phyloP scores from a whole-genome alignment of 2,113 vertebrate species.

The Verasper variegatus region DNA sequence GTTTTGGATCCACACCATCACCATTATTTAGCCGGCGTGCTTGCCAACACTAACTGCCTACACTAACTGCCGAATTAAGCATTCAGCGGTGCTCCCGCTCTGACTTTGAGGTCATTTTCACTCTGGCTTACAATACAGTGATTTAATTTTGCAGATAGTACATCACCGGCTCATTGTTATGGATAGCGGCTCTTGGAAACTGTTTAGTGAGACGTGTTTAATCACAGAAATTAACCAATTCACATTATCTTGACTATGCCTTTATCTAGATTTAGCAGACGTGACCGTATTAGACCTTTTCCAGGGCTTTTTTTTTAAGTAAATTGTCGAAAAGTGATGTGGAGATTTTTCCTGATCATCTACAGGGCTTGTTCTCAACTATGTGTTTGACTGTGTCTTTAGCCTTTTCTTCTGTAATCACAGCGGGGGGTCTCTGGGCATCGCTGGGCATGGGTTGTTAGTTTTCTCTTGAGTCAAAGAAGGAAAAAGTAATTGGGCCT shows the following conservation, averaged over 20 bases:
- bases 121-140: constrained; percentile 60
- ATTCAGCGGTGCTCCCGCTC: constrained; percentile 63
- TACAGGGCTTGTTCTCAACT: constrained; percentile 6
- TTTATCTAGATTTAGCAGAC: constrained; percentile 45
- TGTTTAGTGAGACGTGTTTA: constrained; percentile 44
- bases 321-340: background rate
- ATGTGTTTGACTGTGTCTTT: background rate
- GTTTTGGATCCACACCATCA: constrained; percentile 69
- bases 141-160: constrained; percentile 67
- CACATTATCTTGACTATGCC: constrained; percentile 32
- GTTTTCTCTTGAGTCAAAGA: constrained; percentile 22
- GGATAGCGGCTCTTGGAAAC: constrained; percentile 49
- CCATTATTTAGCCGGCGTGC: constrained; percentile 67
- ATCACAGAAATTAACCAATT: constrained; percentile 54
- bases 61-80: constrained; percentile 72
- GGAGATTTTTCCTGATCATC: background rate
- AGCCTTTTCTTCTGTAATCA: constrained; percentile 32
- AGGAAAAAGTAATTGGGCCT: constrained; percentile 46
- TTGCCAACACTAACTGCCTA: constrained; percentile 71
- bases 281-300: constrained; percentile 26
- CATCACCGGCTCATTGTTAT: constrained; percentile 61
- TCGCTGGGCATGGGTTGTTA: constrained; percentile 45
- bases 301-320: background rate
- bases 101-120: constrained; percentile 76
- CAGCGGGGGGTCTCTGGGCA: constrained; percentile 11